Percentiles rank a stretch among this genome's conserved stretches.
Evolutionary conservation across 92 coral and sea anemone genomes (phyloP).

Genomic region (Palythoa grandiflora): DNA sequence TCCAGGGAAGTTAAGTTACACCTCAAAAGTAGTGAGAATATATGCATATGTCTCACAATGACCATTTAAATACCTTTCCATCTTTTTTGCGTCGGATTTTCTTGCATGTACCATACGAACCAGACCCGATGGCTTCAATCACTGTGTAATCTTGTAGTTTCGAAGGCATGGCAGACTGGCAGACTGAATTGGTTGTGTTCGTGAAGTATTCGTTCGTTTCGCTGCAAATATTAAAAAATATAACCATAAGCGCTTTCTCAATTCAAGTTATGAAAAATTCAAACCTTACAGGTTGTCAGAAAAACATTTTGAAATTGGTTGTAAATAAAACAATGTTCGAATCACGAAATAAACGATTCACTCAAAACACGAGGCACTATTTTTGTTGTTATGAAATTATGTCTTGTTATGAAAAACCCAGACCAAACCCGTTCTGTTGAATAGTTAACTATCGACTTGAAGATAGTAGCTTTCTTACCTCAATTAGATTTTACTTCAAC

Average conservation of each 20-base stretch:
- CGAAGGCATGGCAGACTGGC: conserved; percentile 76
- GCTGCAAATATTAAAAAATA: background rate
- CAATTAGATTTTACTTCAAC: background rate
- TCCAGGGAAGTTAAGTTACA: no score
- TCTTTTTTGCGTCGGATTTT: conserved; percentile 93
- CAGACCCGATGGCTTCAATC: conserved; percentile 90
- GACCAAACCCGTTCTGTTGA: background rate
- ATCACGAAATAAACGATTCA: background rate
- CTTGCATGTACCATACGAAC: conserved; percentile 95
- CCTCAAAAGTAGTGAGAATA: background rate
- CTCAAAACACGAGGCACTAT: background rate
- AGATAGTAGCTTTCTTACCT: background rate
- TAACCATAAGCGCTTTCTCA: background rate
- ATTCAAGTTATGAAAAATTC: conserved; percentile 25
- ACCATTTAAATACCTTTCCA: conserved; percentile 71
- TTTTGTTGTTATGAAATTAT: background rate
- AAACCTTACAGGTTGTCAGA: background rate
- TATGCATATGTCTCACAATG: background rate
- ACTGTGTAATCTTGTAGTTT: conserved; percentile 90
- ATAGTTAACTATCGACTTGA: background rate
- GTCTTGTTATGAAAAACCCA: background rate
- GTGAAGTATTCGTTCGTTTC: background rate
- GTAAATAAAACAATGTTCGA: conserved; percentile 1
- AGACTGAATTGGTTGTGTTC: background rate
- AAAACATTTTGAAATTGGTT: background rate